Conservation (phyloP, 2,113 vertebrate species). For the Phrynosoma platyrhinos region DNA sequence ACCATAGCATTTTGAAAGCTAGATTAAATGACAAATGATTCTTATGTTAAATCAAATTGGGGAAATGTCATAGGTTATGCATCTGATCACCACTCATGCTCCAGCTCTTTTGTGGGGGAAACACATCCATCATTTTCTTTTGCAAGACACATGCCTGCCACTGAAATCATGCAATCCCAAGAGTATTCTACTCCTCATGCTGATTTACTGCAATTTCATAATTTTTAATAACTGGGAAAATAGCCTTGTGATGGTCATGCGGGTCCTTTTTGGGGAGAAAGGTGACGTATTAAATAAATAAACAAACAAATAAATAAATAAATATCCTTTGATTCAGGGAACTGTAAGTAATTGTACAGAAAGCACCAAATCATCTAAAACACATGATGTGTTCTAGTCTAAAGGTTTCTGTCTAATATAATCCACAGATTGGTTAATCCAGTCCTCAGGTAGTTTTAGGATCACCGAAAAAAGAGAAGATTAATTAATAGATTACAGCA, state of each 20-base stretch:
- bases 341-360: background rate
- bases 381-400: background rate
- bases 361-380: background rate
- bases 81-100: background rate
- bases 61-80: too few species aligned
- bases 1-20: background rate
- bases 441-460: conserved; percentile 17
- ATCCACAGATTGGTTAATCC: background rate
- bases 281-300: too few species aligned
- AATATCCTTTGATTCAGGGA: background rate
- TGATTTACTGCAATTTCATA: background rate
- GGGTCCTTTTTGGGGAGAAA: too few species aligned
- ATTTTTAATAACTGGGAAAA: background rate
- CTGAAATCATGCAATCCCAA: background rate
- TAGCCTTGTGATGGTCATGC: background rate
- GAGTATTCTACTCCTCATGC: background rate
- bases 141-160: background rate
- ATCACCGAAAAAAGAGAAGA: conserved; percentile 22
- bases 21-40: background rate
- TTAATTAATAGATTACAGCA: conserved; percentile 46
- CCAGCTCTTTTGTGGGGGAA: background rate
- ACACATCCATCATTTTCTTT: background rate
- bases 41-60: background rate
- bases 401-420: background rate
- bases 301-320: too few species aligned